Conservation (phyloP, 2,113 vertebrate species). For the Myrmecophaga tridactyla region DNA sequence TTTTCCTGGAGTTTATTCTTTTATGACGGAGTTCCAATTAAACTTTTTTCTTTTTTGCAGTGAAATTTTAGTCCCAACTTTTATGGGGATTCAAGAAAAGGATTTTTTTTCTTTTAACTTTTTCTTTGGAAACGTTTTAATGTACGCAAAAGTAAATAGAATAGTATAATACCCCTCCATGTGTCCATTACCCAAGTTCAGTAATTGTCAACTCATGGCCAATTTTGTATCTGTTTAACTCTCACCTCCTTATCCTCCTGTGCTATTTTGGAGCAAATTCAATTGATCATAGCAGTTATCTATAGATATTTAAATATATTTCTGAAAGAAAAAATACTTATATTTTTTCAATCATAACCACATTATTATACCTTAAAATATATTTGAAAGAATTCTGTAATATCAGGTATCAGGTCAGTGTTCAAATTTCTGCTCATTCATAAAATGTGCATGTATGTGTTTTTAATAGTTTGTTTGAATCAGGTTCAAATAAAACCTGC, state of each 20-base stretch:
- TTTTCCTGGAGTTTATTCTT: neutral
- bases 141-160: neutral
- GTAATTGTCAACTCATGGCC: neutral
- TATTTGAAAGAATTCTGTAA: neutral
- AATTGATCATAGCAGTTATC: neutral
- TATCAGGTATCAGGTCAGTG: neutral
- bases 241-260: neutral
- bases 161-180: neutral
- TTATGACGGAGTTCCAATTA: neutral
- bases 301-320: neutral
- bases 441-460: neutral
- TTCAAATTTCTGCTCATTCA: neutral
- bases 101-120: neutral
- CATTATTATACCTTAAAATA: neutral
- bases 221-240: neutral
- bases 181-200: neutral
- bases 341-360: neutral
- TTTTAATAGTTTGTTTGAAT: neutral
- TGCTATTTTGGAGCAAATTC: slow-evolving; percentile 2
- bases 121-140: neutral
- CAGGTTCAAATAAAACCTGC: neutral
- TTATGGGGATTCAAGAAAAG: neutral
- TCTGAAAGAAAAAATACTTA: neutral
- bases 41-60: neutral
- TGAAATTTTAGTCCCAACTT: slow-evolving; percentile 20